phyloP scores from a whole-genome alignment of 2,113 vertebrate genomes.

The Muntiacus reevesi region DNA sequence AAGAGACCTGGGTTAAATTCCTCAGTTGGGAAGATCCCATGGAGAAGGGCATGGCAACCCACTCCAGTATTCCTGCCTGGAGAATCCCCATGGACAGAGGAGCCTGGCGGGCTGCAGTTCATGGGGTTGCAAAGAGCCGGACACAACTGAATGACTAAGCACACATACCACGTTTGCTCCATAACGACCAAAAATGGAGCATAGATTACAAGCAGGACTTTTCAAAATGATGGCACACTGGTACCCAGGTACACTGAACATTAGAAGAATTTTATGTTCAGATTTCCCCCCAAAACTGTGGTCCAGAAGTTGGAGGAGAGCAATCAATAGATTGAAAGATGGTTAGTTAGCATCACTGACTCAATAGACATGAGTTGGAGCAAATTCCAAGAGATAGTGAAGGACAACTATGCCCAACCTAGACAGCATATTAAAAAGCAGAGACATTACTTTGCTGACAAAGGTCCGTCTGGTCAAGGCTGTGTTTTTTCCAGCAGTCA shows the following conservation, averaged over 20 bases:
- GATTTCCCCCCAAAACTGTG: neutral
- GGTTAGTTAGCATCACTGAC: neutral
- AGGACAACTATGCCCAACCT: neutral
- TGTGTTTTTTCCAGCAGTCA: neutral
- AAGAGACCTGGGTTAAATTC: neutral
- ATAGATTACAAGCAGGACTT: neutral
- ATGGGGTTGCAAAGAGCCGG: rapidly evolving
- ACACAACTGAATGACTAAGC: neutral
- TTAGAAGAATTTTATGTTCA: neutral
- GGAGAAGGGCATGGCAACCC: neutral
- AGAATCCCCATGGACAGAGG: neutral
- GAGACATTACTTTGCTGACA: neutral
- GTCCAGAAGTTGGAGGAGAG: neutral
- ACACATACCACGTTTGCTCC: neutral
- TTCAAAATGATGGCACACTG: neutral
- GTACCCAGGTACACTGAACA: neutral
- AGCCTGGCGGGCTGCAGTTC: neutral
- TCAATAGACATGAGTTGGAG: neutral
- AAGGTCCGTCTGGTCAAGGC: neutral
- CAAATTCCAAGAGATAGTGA: neutral
- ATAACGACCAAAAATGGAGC: neutral
- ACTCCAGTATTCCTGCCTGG: neutral
- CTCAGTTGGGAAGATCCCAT: neutral
- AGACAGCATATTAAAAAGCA: neutral
- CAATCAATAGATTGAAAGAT: neutral